Percentiles rank a stretch among this genome's conserved stretches.
Evolutionary conservation across 2,797 vertebrate genomes (phyloP).

Genomic region (Falco berigora): DNA sequence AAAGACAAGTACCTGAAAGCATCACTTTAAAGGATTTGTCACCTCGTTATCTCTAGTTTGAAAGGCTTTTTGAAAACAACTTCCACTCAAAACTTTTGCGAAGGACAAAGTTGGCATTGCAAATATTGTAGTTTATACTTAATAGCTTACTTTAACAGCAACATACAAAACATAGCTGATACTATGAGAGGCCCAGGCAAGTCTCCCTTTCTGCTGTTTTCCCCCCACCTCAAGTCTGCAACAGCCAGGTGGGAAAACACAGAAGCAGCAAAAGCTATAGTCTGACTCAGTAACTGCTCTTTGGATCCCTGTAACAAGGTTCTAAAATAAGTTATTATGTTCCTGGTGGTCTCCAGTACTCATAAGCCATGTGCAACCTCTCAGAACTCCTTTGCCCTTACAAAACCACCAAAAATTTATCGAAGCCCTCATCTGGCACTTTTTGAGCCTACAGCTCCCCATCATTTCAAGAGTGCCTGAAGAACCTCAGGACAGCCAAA

Average conservation of each 20-base stretch:
- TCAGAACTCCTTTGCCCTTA: not conserved
- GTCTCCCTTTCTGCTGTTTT: not conserved
- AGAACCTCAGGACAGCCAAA: not conserved
- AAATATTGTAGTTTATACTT: not conserved
- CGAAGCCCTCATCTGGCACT: not conserved
- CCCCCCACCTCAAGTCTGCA: not conserved
- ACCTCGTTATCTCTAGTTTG: slow-evolving; percentile 3
- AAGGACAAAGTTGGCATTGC: not conserved
- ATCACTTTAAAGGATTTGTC: slow-evolving; percentile 3
- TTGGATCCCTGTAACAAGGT: not conserved
- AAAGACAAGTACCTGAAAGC: slow-evolving; percentile 1
- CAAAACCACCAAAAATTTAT: not conserved
- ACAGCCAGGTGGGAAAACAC: not conserved
- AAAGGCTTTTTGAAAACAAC: not conserved
- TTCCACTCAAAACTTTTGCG: not conserved
- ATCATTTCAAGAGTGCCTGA: not conserved
- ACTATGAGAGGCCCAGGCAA: not conserved
- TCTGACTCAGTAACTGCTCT: not conserved
- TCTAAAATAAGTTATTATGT: not conserved
- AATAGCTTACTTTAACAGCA: not conserved
- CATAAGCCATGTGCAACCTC: not conserved
- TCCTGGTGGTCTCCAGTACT: not conserved
- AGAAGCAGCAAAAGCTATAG: not conserved
- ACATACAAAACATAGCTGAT: not conserved
- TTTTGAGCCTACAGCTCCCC: not conserved